Evolutionary conservation across 2,888 invertebrate genomes (phyloP), one percentile per base, ranked within the genome.

Genomic region (Aproaerema taeniolella): DNA sequence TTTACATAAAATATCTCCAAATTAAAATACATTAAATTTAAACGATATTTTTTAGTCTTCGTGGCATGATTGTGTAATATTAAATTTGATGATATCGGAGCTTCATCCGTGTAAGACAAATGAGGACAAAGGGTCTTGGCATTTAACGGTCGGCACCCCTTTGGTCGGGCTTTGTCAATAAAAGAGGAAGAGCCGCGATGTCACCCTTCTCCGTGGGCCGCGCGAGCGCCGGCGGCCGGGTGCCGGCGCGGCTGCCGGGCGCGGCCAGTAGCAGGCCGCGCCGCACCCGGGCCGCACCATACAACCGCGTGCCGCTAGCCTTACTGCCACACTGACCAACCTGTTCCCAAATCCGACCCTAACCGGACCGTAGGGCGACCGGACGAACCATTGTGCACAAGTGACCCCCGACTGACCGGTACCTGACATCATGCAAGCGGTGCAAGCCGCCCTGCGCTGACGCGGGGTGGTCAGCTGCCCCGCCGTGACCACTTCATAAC

Each of bases 281-380:
- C 63, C 71, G 83, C 85, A 77, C 65, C 80, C 80, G 74, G 68
- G 74, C 75, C 80, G 81, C 83, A 82, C 80, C 70, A 68, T 64
- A 47, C 71, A 56, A 57, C 60, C 65, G 52, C 53, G 53, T 53
- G 67, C 67, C 64, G 43, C n/a, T n/a, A 47, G 42, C 32, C 46
- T n/a, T n/a, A n/a, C n/a, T 25, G 16, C 35, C 35, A 33, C 14
- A 9, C 31, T 7, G 31, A 28, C 38, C 39, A 64, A 72, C 70
- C 74, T 63, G 75, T 61, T 69, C 58, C 59, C 38, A 50, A 56
- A 55, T 51, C 58, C 58, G 57, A 66, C 66, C 66, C 68, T 58
- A 49, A 50, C 55, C 52, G 45, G 52, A 53, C 60, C 55, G 50
- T 53, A 55, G 55, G 57, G 56, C 55, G 55, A 69, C 65, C 62